Base-by-base conservation (phyloP, 2,113 vertebrate genomes). In the Sigmodon hispidus region DNA sequence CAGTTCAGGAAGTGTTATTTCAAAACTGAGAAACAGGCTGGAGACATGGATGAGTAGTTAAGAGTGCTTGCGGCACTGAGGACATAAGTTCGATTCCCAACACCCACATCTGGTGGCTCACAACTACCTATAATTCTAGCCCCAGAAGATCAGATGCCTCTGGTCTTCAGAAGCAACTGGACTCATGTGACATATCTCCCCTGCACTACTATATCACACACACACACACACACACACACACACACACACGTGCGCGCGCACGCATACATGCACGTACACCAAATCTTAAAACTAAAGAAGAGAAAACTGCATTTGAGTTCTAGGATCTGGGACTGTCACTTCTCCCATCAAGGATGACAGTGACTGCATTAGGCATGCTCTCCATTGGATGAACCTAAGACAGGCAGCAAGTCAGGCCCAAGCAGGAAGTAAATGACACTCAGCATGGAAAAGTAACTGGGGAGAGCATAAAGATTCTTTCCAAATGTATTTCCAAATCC, bases 401-500 rank as follows among this genome's bases (percentile, higher is more conserved):
- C 36, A 86, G 57, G 7, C 75, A 22, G 76, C 65, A 70, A 59
- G 7, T 22, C 12, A 70, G 65, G 65, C 40, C 70, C 4, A 19
- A 67, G 45, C 12, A 92, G 76, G 59, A 90, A 75, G 80, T n/a
- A 65, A 90, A 55, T 16, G 70, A 45, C 40, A 45, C 50, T 90
- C 40, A 31, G 45, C 79, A 63, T 21, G 31, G 52, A 52, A 21
- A 50, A 61, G 48, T 17, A 10, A 80, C 9, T 80, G 43, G 50
- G 72, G 65, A 89, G 67, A 87, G 55, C 69, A 57, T 92, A 92
- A 31, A 43, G 5, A 80, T 85, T 94, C 72, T 89, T 93, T 91
- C 36, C 55, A 43, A 72, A 80, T 9, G 16, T 61, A 77, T 95
- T 94, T 93, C 61, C 70, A 83, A 95, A 89, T 52, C 57, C 69